A percentile compares a stretch with the other conserved stretches of the same genome.
These are phyloP conservation scores for Thera obeliscata DNA, from an alignment of 2,888 invertebrate genomes.

Conservation along the genomic window DNA sequence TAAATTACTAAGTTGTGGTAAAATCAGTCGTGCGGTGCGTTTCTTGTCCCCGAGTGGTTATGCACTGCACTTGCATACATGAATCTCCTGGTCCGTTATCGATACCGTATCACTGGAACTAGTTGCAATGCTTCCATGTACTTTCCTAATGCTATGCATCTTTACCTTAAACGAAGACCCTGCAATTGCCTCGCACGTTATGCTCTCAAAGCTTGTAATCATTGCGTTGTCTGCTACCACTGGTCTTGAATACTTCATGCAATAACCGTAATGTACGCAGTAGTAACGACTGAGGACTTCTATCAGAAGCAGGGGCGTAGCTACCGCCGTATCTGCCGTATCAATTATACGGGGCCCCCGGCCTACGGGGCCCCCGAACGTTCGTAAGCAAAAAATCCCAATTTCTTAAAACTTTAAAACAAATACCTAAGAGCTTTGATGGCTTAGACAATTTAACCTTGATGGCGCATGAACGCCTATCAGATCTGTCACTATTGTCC, in stretches of 20 bases:
- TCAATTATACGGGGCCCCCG: too few relatives aligned
- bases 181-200: not conserved
- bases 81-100: conserved; percentile 44
- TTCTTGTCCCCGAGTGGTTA: conserved; percentile 35
- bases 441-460: too few relatives aligned
- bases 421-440: too few relatives aligned
- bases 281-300: not conserved
- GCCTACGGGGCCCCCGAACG: too few relatives aligned
- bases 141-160: conserved; percentile 35
- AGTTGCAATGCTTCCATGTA: conserved; percentile 38
- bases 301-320: too few relatives aligned
- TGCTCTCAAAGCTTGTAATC: not conserved
- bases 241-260: not conserved
- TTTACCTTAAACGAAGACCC: conserved; percentile 13
- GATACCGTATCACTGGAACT: conserved; percentile 46
- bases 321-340: too few relatives aligned
- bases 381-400: too few relatives aligned
- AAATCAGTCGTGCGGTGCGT: conserved; percentile 31
- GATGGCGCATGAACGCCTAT: too few relatives aligned
- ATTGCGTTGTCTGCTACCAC: conserved; percentile 2
- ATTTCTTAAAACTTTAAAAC: too few relatives aligned
- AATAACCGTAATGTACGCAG: conserved; percentile 3
- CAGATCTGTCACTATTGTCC: too few relatives aligned
- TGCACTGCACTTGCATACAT: conserved; percentile 20
- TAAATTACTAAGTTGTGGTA: conserved; percentile 29